Base-by-base conservation (phyloP, 2,113 vertebrate species). In the Hipposideros armiger region DNA sequence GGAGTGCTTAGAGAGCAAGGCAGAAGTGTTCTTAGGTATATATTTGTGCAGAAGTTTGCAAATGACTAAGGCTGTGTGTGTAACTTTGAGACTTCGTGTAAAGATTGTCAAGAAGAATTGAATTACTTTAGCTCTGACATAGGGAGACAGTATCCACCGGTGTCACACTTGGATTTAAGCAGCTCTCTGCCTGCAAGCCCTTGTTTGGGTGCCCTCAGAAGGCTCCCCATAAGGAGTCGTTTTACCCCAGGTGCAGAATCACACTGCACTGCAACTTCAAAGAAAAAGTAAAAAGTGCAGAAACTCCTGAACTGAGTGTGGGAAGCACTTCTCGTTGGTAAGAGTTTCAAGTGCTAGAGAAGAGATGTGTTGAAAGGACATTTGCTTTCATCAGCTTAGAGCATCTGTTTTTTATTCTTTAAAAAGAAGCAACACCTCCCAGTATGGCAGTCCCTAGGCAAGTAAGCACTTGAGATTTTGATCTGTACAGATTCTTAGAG, bases 391-490 rank as follows among this genome's bases (percentile, higher is more conserved):
- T 93, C 88, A 96, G 93, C 89, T 40, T 45, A 36, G n/a, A 96
- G 60, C 83, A 1, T 95, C 87, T 96, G 91, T 28, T 94, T 94
- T 86, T 67, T 77, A 82, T 95, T 95, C 92, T 91, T 72, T 69
- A 77, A 19, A 40, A 95, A 66, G 58, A 95, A 67, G 26, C 96
- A 90, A 66, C 97, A 91, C 93, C 91, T 96, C 86, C 50, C 73
- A 87, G 96, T 16, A 87, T 94, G 66, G 70, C 58, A 77, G 40
- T 97, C 82, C 47, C 92, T 42, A 70, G 93, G 96, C 76, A 95
- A 91, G 93, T 97, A 93, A 87, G 88, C 94, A 76, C 92, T 96
- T 84, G 94, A 67, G 82, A 22, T 93, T 95, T 95, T 96, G 97
- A 95, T 97, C 97, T 87, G 45, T 45, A 45, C 76, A 90, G 82